Evolutionary conservation across 2,113 vertebrate genomes (phyloP), one percentile per base, ranked within the genome.

Genomic region (Microtus montanus): DNA sequence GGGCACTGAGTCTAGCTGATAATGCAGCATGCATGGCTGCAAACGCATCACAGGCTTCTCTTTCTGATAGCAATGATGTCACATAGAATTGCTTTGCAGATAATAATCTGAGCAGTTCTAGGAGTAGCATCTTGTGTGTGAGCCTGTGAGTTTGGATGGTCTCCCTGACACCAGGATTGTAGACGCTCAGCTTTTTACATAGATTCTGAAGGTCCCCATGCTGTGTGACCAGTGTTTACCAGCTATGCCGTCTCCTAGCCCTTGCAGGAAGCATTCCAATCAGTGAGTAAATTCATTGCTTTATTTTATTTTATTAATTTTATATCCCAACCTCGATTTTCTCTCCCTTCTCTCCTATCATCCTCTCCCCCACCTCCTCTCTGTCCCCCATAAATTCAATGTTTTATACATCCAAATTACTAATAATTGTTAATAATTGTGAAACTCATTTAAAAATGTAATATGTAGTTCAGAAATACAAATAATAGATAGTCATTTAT

Each of bases 381-480:
- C 10, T 30, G 28, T 28, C 28, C 64, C 64, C 64, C 10, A 30
- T 78, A 82, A 91, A 77, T 44, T 90, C 49, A 78, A 87, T n/a
- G 49, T 90, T 87, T 92, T 79, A 84, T 41, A 8, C 15, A 77
- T 33, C 22, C 8, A 64, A 86, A 64, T 17, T 17, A 30, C 70
- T 41, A 92, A 28, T 61, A 96, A 58, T 64, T 73, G 80, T 75
- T 92, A 89, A 12, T 17, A n/a, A 86, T 78, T 78, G 19, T 58
- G 17, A 17, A 58, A 58, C 17, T 54, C 52, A 54, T 54, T 54
- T 5, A 54, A 54, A 54, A 54, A 54, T 54, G 54, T 54, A 54
- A 54, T 54, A 54, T 54, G 17, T 54, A 54, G 54, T 54, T 54
- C 3, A 54, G 54, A 58, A 58, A 58, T 58, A 58, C 54, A 58